Evolutionary conservation across 2,797 vertebrate genomes (phyloP).

Genomic region (Peromyscus attwateri): DNA sequence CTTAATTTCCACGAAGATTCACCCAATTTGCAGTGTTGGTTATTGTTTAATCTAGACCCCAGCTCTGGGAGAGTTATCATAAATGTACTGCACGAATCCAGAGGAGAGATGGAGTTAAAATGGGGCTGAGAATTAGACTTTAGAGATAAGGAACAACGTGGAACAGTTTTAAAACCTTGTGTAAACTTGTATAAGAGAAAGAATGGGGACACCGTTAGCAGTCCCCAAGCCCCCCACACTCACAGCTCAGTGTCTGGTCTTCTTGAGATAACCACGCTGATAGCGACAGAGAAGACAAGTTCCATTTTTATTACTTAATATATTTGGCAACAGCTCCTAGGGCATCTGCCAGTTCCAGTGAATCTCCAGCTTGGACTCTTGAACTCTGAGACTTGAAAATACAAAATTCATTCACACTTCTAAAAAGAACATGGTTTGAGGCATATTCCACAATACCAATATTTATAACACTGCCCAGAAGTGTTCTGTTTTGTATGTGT

Average conservation of each 20-base stretch:
- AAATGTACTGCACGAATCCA: slow-evolving; percentile 16
- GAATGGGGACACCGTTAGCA: background rate
- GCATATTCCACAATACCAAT: slow-evolving; percentile 68
- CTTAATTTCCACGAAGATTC: background rate
- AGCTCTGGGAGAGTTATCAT: background rate
- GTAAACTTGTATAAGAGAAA: background rate
- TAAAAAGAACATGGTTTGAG: slow-evolving; percentile 65
- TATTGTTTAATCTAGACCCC: slow-evolving; percentile 1
- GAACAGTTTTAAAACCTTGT: background rate
- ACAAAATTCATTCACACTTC: slow-evolving; percentile 59
- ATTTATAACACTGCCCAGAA: slow-evolving; percentile 74
- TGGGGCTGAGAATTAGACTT: background rate
- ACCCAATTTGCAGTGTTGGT: background rate
- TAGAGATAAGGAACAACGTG: background rate
- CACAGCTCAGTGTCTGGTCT: background rate
- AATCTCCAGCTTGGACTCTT: slow-evolving; percentile 55
- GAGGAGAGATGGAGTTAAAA: background rate
- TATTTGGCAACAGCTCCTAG: slow-evolving; percentile 74
- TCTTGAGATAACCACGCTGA: background rate
- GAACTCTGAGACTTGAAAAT: slow-evolving; percentile 56
- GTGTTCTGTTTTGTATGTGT: slow-evolving; percentile 64
- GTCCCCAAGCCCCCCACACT: background rate
- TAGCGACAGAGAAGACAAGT: slow-evolving; percentile 51
- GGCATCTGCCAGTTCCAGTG: slow-evolving; percentile 72
- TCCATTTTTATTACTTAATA: slow-evolving; percentile 72